Conservation (phyloP, 1,140 invertebrate species). For the Teleopsis dalmanni region DNA sequence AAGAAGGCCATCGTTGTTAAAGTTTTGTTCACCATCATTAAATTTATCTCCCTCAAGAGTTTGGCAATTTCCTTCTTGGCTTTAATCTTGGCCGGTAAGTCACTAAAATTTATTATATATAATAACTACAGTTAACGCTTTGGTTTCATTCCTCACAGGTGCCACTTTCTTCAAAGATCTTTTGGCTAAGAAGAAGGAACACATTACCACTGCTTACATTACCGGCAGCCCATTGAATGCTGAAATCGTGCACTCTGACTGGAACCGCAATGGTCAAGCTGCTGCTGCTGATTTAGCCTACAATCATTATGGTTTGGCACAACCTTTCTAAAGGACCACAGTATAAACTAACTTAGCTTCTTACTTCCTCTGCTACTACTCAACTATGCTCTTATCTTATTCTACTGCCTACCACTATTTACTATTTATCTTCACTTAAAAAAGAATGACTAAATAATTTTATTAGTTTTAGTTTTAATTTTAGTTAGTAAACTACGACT, state of each 20-base stretch:
- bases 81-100: constrained; percentile 49
- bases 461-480: too few species aligned
- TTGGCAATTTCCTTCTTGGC: constrained; percentile 56
- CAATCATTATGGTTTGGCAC: constrained; percentile 41
- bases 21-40: constrained; percentile 53
- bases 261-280: constrained; percentile 43
- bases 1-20: constrained; percentile 57
- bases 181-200: constrained; percentile 43
- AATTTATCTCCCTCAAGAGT: constrained; percentile 57
- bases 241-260: constrained; percentile 43
- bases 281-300: constrained; percentile 38
- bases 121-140: background rate
- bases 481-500: too few species aligned
- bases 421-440: background rate
- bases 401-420: background rate
- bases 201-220: constrained; percentile 44
- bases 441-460: too few species aligned
- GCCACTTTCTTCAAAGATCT: constrained; percentile 43
- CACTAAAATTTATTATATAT: background rate
- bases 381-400: background rate
- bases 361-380: background rate
- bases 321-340: constrained; percentile 31
- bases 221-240: constrained; percentile 42
- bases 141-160: constrained; percentile 16
- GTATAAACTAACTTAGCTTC: background rate